phyloP scores from a whole-genome alignment of 2,113 vertebrate species.

The Campylomormyrus tamandua region DNA sequence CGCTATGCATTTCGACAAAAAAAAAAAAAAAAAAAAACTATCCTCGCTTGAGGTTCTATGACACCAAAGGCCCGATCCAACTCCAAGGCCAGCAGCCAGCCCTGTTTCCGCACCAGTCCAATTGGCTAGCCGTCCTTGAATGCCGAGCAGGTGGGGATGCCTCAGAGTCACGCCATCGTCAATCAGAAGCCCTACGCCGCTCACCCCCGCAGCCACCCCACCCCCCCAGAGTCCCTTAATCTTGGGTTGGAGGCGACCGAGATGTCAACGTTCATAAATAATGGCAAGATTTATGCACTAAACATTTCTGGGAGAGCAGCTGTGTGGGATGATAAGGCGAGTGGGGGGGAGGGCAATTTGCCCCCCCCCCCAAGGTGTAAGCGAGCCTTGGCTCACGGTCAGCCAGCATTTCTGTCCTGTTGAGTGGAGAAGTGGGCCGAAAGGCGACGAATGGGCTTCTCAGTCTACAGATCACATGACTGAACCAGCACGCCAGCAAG shows the following conservation, averaged over 20 bases:
- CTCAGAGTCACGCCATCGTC: slow-evolving; percentile 30
- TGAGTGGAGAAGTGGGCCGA: neutral
- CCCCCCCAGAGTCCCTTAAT: slow-evolving; percentile 13
- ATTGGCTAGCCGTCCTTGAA: slow-evolving; percentile 35
- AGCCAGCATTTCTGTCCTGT: slow-evolving; percentile 34
- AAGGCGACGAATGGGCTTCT: neutral
- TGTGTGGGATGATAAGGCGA: slow-evolving; percentile 27
- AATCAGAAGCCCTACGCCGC: neutral
- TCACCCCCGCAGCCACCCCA: neutral
- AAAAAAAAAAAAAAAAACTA: neutral
- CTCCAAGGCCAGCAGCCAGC: neutral
- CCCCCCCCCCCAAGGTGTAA: neutral
- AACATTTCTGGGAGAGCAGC: slow-evolving; percentile 11
- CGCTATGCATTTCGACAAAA: neutral
- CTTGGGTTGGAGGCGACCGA: slow-evolving; percentile 2
- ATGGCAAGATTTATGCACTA: slow-evolving; percentile 22
- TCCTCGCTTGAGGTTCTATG: neutral
- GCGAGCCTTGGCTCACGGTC: neutral
- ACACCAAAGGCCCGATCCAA: neutral
- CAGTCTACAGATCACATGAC: neutral
- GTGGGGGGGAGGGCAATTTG: neutral
- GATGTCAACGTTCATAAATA: slow-evolving; percentile 27
- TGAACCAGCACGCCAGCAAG: neutral
- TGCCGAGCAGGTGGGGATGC: slow-evolving; percentile 28
- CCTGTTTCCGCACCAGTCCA: neutral